A percentile compares a stretch with the other conserved stretches of the same genome.
phyloP scores from a whole-genome alignment of 2,888 invertebrate species.

The Diarsia brunnea region DNA sequence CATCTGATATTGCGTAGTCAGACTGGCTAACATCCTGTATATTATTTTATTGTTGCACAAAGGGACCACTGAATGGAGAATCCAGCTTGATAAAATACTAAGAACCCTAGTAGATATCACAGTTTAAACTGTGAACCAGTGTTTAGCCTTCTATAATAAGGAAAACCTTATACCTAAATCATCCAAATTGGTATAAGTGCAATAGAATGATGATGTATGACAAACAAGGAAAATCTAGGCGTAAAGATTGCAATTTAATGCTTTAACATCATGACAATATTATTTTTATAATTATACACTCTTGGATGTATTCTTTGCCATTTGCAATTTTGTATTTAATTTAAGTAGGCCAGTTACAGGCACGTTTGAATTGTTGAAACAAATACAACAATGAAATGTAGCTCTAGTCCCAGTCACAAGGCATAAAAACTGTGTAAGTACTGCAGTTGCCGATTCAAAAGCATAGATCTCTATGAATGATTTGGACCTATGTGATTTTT shows the following conservation, averaged over 20 bases:
- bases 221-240: background rate
- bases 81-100: slow-evolving; percentile 1
- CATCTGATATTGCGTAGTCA: slow-evolving; percentile 6
- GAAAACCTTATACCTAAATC: slow-evolving; percentile 1
- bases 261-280: background rate
- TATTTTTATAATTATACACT: background rate
- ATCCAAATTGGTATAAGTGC: background rate
- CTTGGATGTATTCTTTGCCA: background rate
- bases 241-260: background rate
- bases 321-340: background rate
- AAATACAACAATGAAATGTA: too few species aligned
- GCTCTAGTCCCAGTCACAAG: too few species aligned
- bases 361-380: too few species aligned
- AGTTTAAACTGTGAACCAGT: background rate
- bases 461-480: too few species aligned
- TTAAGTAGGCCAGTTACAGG: too few species aligned
- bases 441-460: too few species aligned
- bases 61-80: background rate
- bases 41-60: slow-evolving; percentile 7
- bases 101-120: slow-evolving; percentile 9
- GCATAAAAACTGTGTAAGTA: too few species aligned
- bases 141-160: background rate
- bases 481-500: too few species aligned
- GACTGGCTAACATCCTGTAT: background rate
- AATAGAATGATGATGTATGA: background rate